Evolutionary conservation across 1,140 invertebrate species (phyloP), one percentile per base, ranked within the genome.

Genomic region (Bilobella aurantiaca): DNA sequence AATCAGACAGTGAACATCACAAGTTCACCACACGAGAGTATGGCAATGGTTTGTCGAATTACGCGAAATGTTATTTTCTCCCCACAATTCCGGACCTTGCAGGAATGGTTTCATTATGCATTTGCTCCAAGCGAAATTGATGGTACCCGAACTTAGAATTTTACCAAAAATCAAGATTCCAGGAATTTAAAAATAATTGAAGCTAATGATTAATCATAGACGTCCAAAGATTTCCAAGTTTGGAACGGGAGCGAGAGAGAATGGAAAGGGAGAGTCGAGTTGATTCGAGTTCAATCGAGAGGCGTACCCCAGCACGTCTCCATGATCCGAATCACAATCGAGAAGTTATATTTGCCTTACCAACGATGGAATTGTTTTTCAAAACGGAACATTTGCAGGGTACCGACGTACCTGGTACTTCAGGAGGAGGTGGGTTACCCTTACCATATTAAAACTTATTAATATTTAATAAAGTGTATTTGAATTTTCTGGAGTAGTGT

Each of bases 61-160:
- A 90, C 91, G 47, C 81, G 93, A 58, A 92, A 90, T 70, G 86
- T 95, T 60, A 83, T 95, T 25, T 96, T 96, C 78, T 93, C 93
- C 57, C 93, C 93, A 28, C 93, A 96, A 77, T 96, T 96, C 77
- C 90, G 92, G 76, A 89, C 88, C 23, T 80, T 95, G 12, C 87
- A 90, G 72, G 94, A 97, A 78, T 98, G 95, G 94, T 97, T 97
- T 79, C 87, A 92, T 73, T 98, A 97, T 79, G 91, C 93, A 0
- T 96, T 97, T 78, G 86, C 90, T 25, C 91, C 87, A 69, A 90
- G 88, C 76, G 91, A 95, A 78, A 88, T 96, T 59, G 93, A 96
- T 80, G 90, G 91, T 93, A 81, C 78, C 75, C 57, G 30, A 16
- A 30, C 28, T 18, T 53, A 30, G 23, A 42, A 14, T 49, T n/a